These are phyloP conservation scores for Motacilla tschutschensis DNA, from an alignment of 2,113 vertebrate genomes.

Conservation along the genomic window DNA sequence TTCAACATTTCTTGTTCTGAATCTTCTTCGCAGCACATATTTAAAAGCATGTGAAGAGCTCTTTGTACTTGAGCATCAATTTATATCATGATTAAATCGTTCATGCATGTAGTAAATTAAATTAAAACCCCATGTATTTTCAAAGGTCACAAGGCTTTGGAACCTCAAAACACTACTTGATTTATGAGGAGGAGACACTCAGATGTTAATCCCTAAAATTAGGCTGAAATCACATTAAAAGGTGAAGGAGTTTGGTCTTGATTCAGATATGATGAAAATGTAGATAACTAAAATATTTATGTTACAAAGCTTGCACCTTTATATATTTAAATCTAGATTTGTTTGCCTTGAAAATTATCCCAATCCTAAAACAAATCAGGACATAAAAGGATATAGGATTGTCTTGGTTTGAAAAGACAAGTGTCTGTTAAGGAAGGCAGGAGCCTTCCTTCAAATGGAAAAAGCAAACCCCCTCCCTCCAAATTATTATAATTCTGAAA, in stretches of 20 bases:
- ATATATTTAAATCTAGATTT: background rate
- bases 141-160: background rate
- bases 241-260: background rate
- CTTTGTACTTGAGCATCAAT: background rate
- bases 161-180: background rate
- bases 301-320: background rate
- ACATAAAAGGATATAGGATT: rapidly evolving
- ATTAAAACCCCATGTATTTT: background rate
- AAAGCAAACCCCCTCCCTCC: background rate
- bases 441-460: background rate
- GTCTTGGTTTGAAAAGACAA: background rate
- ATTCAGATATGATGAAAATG: background rate
- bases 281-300: background rate
- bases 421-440: background rate
- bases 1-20: background rate
- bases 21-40: background rate
- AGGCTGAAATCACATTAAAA: background rate
- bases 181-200: background rate
- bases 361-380: rapidly evolving
- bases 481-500: background rate
- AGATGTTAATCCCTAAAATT: background rate
- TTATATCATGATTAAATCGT: background rate
- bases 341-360: background rate
- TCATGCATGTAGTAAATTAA: background rate
- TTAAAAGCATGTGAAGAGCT: background rate